A percentile compares a stretch with the other conserved stretches of the same genome.
Conservation (phyloP, 1,140 invertebrate species). For the Bradysia coprophila region DNA sequence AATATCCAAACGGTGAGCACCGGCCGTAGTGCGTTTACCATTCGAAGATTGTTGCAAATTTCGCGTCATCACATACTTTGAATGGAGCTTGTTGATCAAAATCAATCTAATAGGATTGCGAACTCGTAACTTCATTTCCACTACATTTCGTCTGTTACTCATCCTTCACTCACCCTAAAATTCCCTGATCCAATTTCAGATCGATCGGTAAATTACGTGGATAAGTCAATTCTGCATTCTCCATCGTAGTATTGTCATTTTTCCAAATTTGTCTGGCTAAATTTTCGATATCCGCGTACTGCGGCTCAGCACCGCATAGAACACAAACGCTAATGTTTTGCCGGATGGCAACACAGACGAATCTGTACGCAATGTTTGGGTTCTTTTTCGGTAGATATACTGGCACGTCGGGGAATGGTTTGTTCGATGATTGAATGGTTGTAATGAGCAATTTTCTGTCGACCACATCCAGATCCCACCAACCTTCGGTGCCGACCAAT, state of each 20-base stretch:
- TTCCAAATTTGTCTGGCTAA: conserved; percentile 2
- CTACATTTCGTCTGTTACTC: conserved; percentile 8
- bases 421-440: conserved; percentile 34
- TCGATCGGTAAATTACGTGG: conserved; percentile 42
- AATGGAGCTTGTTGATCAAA: conserved; percentile 38
- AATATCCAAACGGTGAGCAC: conserved; percentile 42
- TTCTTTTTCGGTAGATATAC: conserved; percentile 61
- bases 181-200: conserved; percentile 36
- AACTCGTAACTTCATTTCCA: not conserved
- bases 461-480: conserved; percentile 50
- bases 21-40: conserved; percentile 25
- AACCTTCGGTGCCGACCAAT: conserved; percentile 53
- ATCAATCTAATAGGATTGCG: conserved; percentile 36
- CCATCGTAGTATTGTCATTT: conserved; percentile 37
- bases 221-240: conserved; percentile 34
- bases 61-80: conserved; percentile 46
- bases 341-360: not conserved
- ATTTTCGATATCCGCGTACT: not conserved
- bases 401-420: conserved; percentile 45
- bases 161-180: conserved; percentile 35
- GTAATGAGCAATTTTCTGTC: conserved; percentile 52
- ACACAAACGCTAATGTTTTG: not conserved
- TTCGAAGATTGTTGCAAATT: conserved; percentile 32
- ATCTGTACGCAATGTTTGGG: conserved; percentile 26
- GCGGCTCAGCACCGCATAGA: conserved; percentile 3